Evolutionary conservation across 2,888 invertebrate genomes (phyloP), one percentile per base, ranked within the genome.

Genomic region (Argyresthia goedartella): DNA sequence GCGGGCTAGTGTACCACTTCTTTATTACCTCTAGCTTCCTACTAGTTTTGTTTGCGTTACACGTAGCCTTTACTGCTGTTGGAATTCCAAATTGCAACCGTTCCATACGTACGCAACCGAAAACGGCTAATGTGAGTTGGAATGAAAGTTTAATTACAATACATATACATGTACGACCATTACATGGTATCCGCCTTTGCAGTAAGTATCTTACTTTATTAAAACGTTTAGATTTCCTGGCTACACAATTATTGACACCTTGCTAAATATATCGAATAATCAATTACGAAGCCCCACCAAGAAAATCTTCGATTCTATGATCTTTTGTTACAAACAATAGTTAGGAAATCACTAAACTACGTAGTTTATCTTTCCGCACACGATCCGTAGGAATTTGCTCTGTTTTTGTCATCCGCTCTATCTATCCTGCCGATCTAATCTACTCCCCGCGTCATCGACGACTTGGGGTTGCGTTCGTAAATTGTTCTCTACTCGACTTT

Each of bases 1-100:
- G 57, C 69, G 69, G 69, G 73, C 69, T 67, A 65, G 67, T 66
- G 69, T 64, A 57, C 51, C 60, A 63, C 66, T 65, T 65, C 68
- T 76, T 73, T 80, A 79, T 78, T 76, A 69, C 75, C 76, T 71
- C 67, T 65, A 73, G 69, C 72, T 71, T 75, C 65, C 69, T 71
- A 67, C 71, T 65, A 73, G 71, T 73, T 77, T 74, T 77, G 73
- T 81, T 76, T 76, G 73, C 70, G 64, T 71, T 66, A 70, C 73
- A 73, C 70, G 73, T 75, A 63, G 62, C 61, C 60, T 62, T 61
- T 63, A 61, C 60, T 64, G 67, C 66, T 59, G 61, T 58, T 58
- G 66, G 71, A 76, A 75, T 74, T 66, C 65, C 59, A 68, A 69
- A 69, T 62, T 65, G 64, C 60, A 58, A 53, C 58, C 50, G 56